A percentile compares a stretch with the other conserved stretches of the same genome.
These are phyloP conservation scores for Sminthurides aquaticus DNA, from an alignment of 2,888 invertebrate species.

Conservation along the genomic window DNA sequence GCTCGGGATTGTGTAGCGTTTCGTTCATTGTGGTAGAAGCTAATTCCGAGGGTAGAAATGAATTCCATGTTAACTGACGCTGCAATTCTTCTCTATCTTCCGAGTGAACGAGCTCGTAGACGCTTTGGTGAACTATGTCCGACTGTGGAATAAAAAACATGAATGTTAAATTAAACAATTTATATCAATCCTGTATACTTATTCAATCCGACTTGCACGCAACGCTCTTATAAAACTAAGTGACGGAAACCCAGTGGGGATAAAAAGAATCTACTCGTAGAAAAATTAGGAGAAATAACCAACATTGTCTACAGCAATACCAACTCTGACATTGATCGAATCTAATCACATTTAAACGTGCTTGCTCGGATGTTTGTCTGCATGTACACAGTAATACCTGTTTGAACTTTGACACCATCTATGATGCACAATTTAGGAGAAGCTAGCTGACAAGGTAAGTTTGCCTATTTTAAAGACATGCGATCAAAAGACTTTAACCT, in stretches of 20 bases:
- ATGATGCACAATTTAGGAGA: too few species aligned
- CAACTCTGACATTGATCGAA: not conserved
- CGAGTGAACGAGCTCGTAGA: constrained; percentile 96
- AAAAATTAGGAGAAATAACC: not conserved
- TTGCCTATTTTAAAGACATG: too few species aligned
- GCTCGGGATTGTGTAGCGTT: constrained; percentile 71
- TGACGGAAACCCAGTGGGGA: not conserved
- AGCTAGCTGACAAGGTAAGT: too few species aligned
- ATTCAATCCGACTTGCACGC: not conserved
- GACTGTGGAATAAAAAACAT: constrained; percentile 62
- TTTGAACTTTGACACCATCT: too few species aligned
- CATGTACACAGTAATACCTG: too few species aligned
- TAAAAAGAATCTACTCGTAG: not conserved
- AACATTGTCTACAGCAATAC: not conserved
- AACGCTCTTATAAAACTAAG: not conserved
- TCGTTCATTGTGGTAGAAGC: constrained; percentile 76
- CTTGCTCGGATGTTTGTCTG: too few species aligned
- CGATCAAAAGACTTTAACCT: too few species aligned
- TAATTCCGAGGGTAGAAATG: constrained; percentile 71
- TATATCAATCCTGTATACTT: not conserved
- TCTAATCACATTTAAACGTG: too few species aligned
- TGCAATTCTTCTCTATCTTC: constrained; percentile 97
- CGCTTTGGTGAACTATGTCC: constrained; percentile 98
- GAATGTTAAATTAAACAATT: not conserved
- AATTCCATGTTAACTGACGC: constrained; percentile 89